Evolutionary conservation across 2,113 vertebrate genomes (phyloP), one percentile per base, ranked within the genome.

Genomic region (Haemorhous mexicanus): DNA sequence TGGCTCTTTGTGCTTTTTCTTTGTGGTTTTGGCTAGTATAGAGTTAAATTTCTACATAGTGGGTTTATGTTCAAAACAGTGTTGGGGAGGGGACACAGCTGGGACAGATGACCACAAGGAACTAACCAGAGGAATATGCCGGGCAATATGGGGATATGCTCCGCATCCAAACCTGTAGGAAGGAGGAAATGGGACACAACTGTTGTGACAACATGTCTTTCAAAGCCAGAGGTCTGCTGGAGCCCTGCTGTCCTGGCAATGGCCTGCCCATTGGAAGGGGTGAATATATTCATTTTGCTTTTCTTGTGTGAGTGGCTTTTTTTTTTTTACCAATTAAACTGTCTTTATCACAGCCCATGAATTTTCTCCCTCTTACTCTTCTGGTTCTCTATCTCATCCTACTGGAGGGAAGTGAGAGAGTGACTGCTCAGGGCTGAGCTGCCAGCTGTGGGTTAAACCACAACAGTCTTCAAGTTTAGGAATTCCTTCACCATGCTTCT

Each of bases 181-280:
- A 83, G 44, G 6, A 69, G 18, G 7, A 68, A 55, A 24, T 27
- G 7, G 14, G 22, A 13, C 11, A 73, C 2, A 1, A 41, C 16
- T 12, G 5, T 22, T 18, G 21, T 39, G 16, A 47, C 17, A 52
- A 14, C 1, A 3, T 56, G 9, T 72, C 47, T 87, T 76, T 41
- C 14, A 22, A 37, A 47, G 30, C 23, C 9, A 21, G 3, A 1
- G 0, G 0, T 0, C 0, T 88, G 32, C 15, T 13, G 23, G 18
- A 63, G 13, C 3, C n/a, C 27, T n/a, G 17, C 16, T 53, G 20
- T 77, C 59, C 58, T 44, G 47, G 20, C 13, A 47, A 19, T 55
- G 26, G 11, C 26, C 15, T 43, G 41, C 12, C 32, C 10, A 14
- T 4, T 6, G 21, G 21, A 76, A 69, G 7, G 5, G 10, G 20